Evolutionary conservation across 2,888 invertebrate species (phyloP).

Genomic region (Ferrisia virgata): DNA sequence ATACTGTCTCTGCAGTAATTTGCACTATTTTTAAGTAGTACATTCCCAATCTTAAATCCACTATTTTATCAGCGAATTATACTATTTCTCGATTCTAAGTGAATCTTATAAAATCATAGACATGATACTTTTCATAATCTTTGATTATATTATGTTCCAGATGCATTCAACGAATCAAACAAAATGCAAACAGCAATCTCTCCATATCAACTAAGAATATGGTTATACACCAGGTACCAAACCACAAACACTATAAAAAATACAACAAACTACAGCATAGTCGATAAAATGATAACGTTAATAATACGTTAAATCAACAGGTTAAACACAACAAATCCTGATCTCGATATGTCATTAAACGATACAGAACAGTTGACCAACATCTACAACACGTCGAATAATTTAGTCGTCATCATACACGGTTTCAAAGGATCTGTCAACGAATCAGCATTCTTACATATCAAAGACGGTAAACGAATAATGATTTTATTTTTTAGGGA

Average conservation of each 20-base stretch:
- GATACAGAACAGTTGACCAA: not conserved
- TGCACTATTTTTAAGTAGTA: too few species aligned
- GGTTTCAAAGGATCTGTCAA: constrained; percentile 23
- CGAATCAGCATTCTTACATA: constrained; percentile 3
- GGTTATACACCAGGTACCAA: not conserved
- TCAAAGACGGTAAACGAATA: constrained; percentile 35
- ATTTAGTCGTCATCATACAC: constrained; percentile 21
- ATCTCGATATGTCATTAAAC: not conserved
- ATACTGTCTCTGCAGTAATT: too few species aligned
- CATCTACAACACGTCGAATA: not conserved
- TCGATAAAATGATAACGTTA: too few species aligned
- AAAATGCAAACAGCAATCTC: not conserved
- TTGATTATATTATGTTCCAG: not conserved
- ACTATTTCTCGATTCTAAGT: too few species aligned
- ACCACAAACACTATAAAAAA: not conserved
- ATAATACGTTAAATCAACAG: not conserved
- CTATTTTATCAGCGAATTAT: too few species aligned
- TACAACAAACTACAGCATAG: not conserved
- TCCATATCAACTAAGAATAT: not conserved
- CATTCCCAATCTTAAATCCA: too few species aligned
- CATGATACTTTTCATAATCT: too few species aligned
- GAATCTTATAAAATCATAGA: too few species aligned
- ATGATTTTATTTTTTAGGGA: not conserved
- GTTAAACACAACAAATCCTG: not conserved
- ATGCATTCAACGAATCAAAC: not conserved